Evolutionary conservation across 2,888 invertebrate species (phyloP), one percentile per base, ranked within the genome.

Genomic region (Lutraria lutraria): DNA sequence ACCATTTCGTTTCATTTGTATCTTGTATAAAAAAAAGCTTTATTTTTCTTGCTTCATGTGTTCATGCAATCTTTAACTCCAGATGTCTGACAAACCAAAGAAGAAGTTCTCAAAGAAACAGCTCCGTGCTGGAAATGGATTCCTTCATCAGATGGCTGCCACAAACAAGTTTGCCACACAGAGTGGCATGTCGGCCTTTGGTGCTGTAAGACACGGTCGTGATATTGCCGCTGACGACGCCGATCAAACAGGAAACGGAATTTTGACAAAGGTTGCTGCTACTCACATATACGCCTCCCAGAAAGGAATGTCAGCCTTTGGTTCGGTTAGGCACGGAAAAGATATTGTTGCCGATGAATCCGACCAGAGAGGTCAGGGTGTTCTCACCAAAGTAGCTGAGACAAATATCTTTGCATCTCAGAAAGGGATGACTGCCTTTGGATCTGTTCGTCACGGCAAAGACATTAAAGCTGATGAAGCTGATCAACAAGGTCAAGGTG

Each of bases 51-150:
- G 54, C 25, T n/a, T 56, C 54, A 56, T 80, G 56, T 86, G 60
- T 86, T 25, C 83, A 68, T 84, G 76, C 79, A 72, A 63, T 87
- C 87, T 88, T 79, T 83, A 29, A 80, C 83, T 80, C 83, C 91
- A 91, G 91, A 91, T 91, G 91, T 85, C 89, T 85, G 89, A 90
- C 93, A 68, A 88, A 83, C 68, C 83, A 88, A 90, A 88, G 89
- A 92, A 89, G 85, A 90, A 96, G 76, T 96, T 96, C 90, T 94
- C 96, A 21, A 93, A 94, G 72, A 96, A 96, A 89, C 96, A 96
- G 91, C 93, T 95, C 88, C 94, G 94, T 81, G 95, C 95, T 54
- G 95, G 96, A 29, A 93, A 95, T 31, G 94, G 94, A 25, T 94
- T 95, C 84, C 95, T 96, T 81, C 94, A 95, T 76, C 89, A 89